Percentiles rank a stretch among this genome's conserved stretches.
Conservation (phyloP, 2,888 invertebrate genomes). For the Drosophila prostipennis region DNA sequence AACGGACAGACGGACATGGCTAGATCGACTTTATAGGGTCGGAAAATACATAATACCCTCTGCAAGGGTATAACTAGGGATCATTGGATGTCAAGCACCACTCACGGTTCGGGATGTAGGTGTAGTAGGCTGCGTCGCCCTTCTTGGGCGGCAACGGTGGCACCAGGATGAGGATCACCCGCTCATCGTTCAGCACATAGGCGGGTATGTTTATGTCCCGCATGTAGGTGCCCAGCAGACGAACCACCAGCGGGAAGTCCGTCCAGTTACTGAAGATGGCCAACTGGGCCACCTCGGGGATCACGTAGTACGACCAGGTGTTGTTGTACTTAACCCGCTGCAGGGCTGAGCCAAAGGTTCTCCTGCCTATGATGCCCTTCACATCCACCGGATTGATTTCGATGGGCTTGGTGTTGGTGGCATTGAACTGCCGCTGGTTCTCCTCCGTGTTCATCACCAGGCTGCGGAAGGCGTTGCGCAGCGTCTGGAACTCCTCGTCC, state of each 20-base stretch:
- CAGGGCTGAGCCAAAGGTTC: slow-evolving; percentile 77
- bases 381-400: slow-evolving; percentile 79
- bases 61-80: no score
- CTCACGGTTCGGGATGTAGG: slow-evolving; percentile 80
- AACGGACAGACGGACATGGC: no score
- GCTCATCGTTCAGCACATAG: slow-evolving; percentile 76
- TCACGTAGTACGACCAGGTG: slow-evolving; percentile 80
- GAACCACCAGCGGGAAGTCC: slow-evolving; percentile 76
- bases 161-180: slow-evolving; percentile 78
- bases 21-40: no score
- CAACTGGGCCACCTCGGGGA: slow-evolving; percentile 81
- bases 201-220: slow-evolving; percentile 82
- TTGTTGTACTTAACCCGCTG: slow-evolving; percentile 78
- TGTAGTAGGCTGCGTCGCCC: slow-evolving; percentile 76
- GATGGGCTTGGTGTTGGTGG: slow-evolving; percentile 71
- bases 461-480: slow-evolving; percentile 77
- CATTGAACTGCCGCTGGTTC: slow-evolving; percentile 66
- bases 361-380: slow-evolving; percentile 54
- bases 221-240: slow-evolving; percentile 80
- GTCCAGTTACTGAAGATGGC: slow-evolving; percentile 83
- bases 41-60: no score
- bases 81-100: not conserved
- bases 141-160: slow-evolving; percentile 82
- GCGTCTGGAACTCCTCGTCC: slow-evolving; percentile 72
- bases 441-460: slow-evolving; percentile 72